phyloP scores from a whole-genome alignment of 2,113 vertebrate species.

The Sula dactylatra region DNA sequence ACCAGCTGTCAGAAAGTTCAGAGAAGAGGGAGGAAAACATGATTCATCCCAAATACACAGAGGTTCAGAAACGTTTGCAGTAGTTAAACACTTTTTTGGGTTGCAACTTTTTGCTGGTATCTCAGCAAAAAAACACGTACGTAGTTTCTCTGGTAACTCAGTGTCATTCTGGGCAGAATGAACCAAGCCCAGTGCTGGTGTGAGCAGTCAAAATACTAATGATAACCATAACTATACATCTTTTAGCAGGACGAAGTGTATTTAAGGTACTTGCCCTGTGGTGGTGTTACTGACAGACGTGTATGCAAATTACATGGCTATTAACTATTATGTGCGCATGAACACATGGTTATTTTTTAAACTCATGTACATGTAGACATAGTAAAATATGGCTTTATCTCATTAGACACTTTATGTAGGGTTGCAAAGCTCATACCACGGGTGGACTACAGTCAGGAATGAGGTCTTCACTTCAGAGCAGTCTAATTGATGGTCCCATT shows the following conservation, averaged over 20 bases:
- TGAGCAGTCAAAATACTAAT: not conserved
- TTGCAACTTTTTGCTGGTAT: not conserved
- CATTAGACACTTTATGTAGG: fast-evolving
- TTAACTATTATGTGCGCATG: not conserved
- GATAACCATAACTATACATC: not conserved
- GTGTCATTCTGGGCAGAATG: not conserved
- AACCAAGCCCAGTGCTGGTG: not conserved
- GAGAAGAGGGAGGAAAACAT: not conserved
- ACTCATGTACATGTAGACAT: not conserved
- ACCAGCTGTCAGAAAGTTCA: not conserved
- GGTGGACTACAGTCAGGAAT: not conserved
- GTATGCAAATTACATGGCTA: not conserved
- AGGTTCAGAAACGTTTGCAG: not conserved
- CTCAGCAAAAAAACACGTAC: not conserved
- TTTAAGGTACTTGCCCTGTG: not conserved
- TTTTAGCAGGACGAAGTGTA: not conserved
- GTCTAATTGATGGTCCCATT: not conserved
- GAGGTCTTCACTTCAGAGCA: not conserved
- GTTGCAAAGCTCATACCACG: not conserved
- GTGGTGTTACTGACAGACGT: not conserved
- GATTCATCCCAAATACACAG: not conserved
- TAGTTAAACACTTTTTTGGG: not conserved
- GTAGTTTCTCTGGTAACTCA: not conserved
- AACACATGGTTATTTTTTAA: not conserved
- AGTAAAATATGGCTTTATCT: not conserved